Base-by-base conservation (phyloP, 2,888 invertebrate genomes). In the Diadromus collaris region DNA sequence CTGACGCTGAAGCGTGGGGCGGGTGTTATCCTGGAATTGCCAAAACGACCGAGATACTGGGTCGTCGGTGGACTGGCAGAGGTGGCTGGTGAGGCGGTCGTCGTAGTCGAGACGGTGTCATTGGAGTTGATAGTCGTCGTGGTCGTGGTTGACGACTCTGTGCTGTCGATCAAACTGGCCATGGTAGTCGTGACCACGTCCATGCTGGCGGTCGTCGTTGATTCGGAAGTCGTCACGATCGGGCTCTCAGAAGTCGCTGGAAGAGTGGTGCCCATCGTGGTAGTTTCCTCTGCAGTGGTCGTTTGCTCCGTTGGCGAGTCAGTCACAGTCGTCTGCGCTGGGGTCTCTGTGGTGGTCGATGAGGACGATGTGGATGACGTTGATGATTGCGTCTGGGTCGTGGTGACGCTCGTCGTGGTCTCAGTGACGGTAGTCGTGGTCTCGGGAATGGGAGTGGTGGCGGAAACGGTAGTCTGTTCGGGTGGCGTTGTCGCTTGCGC, bases 1-100 rank as follows among this genome's bases (percentile, higher is more conserved):
- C n/a, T n/a, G n/a, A n/a, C n/a, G n/a, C 88, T 89, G 81, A 88
- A 87, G 64, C 86, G 85, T 2, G 89, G 87, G 0, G 88, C 87
- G 32, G 89, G 88, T 2, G 89, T 90, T 24, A 87, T 72, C 61
- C 88, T 85, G 32, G 76, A 84, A 19, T 83, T 86, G 0, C 88
- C 88, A 65, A 89, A 90, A 19, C 89, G 87, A 73, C 89, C 88
- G 4, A 85, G 4, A 34, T 88, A 86, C 19, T 83, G 84, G 1
- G 81, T 80, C 29, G 83, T 83, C 24, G 79, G 76, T 58, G 77
- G 75, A 64, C 76, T 79, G 54, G 78, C 85, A 72, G 79, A 84
- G 27, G 84, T 83, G 4, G 38, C 16, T 38, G 38, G 4, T 38
- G 38, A 16, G 16, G 38, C 38, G 16, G 38, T 16, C 38, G 5